Evolutionary conservation across 2,113 vertebrate species (phyloP).

Genomic region (Raphicerus campestris): DNA sequence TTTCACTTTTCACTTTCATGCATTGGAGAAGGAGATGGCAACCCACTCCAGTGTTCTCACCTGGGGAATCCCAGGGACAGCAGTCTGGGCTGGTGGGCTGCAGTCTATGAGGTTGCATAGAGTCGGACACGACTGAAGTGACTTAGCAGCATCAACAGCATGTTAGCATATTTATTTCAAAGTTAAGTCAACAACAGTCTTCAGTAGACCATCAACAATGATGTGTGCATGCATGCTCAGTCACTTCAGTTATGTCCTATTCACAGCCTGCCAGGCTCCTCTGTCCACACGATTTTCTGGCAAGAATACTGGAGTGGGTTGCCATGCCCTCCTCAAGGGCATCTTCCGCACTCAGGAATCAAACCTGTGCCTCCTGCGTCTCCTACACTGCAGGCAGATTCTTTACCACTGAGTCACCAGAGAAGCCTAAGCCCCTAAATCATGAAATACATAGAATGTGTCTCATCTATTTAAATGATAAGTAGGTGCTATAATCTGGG

Average conservation of each 20-base stretch:
- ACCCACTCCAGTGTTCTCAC: too few relatives aligned
- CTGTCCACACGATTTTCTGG: not conserved
- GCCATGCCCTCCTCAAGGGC: not conserved
- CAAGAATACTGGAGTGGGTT: not conserved
- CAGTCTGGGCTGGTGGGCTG: too few relatives aligned
- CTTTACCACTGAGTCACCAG: not conserved
- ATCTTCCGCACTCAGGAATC: not conserved
- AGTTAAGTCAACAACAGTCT: not conserved
- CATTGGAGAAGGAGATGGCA: too few relatives aligned
- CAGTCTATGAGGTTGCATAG: fast-evolving
- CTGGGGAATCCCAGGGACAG: too few relatives aligned
- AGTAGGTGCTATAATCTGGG: not conserved
- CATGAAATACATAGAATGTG: not conserved
- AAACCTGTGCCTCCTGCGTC: not conserved
- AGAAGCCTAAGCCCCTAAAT: not conserved
- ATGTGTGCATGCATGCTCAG: not conserved
- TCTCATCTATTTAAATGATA: not conserved
- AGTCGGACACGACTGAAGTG: too few relatives aligned
- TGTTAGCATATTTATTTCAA: not conserved
- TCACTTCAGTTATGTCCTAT: not conserved
- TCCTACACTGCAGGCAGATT: not conserved
- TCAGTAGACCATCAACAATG: not conserved
- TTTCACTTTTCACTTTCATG: too few relatives aligned
- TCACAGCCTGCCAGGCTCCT: not conserved
- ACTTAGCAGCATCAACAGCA: not conserved